Evolutionary conservation across 2,888 invertebrate genomes (phyloP), one percentile per base, ranked within the genome.

Genomic region (Drosophila infuscata): DNA sequence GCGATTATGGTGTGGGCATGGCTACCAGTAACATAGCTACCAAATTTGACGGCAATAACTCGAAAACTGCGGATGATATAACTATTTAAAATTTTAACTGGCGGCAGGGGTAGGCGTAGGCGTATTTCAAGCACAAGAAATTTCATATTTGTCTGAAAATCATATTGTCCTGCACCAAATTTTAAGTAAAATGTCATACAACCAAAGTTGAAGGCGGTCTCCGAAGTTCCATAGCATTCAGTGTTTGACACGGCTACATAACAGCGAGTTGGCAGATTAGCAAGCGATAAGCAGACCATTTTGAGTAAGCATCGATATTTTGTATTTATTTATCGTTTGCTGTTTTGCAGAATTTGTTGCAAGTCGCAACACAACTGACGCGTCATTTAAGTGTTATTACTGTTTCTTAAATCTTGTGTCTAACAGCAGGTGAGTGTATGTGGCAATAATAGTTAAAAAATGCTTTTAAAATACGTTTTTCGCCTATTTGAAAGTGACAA

Each of bases 241-340:
- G 38, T 38, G 4, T n/a, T 38, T 43, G 9, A 17, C 15, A 35
- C 20, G n/a, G 2, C 7, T 17, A 32, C 49, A 8, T 54, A 38
- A 43, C 68, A 68, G 35, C 29, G 4, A 20, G 32, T 15, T 30
- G 52, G 4, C 32, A 29, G 12, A 32, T 25, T 36, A 20, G 9
- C n/a, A 38, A 20, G 11, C 57, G 15, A 38, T 49, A 41, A 33
- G 25, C 15, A 25, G 9, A 32, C 67, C 76, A 76, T 57, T 66
- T 60, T 73, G 77, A 73, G 77, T 68, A 60, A 46, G 30, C 29
- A 51, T 48, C 72, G 67, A 76, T 38, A 54, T n/a, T 33, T 35
- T 29, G 6, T 20, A 6, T 36, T 35, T n/a, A 68, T 25, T 17
- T 38, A 56, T 64, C 63, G 73, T 53, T 61, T 35, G n/a, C 38